Evolutionary conservation across 2,113 vertebrate species (phyloP).

Genomic region (Nibea albiflora): DNA sequence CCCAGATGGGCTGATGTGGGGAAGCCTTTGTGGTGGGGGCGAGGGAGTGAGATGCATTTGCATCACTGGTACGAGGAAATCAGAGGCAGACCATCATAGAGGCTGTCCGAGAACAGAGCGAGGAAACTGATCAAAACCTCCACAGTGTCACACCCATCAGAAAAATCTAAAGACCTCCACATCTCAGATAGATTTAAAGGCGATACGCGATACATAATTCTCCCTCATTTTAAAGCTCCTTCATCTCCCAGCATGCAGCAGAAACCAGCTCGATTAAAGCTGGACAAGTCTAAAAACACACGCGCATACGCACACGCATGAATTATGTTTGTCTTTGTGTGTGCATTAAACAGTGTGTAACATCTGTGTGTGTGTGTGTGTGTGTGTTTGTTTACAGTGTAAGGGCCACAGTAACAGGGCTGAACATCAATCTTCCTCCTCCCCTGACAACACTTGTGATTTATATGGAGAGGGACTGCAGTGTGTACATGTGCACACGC

Average conservation of each 20-base stretch:
- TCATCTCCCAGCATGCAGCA: neutral
- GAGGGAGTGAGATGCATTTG: neutral
- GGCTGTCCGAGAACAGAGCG: neutral
- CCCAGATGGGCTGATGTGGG: no score
- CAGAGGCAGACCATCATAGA: neutral
- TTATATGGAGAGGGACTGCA: constrained; percentile 37
- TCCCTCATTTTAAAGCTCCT: neutral
- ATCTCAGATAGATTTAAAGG: constrained; percentile 2
- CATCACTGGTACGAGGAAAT: neutral
- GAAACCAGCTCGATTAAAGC: constrained; percentile 9
- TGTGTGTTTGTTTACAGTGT: constrained; percentile 29
- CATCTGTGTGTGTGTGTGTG: neutral
- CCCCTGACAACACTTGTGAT: constrained; percentile 41
- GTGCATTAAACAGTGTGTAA: constrained; percentile 2
- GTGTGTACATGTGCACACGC: constrained; percentile 21
- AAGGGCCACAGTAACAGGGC: constrained; percentile 4
- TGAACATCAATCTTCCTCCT: constrained; percentile 52
- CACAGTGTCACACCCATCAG: neutral
- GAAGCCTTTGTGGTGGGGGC: no score
- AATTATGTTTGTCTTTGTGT: neutral
- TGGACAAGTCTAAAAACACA: neutral
- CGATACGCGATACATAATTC: constrained; percentile 10
- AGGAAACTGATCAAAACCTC: constrained; percentile 36
- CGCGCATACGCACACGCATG: neutral
- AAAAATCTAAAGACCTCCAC: constrained; percentile 5